Base-by-base conservation (phyloP, 2,888 invertebrate species). In the Frankliniella fusca region DNA sequence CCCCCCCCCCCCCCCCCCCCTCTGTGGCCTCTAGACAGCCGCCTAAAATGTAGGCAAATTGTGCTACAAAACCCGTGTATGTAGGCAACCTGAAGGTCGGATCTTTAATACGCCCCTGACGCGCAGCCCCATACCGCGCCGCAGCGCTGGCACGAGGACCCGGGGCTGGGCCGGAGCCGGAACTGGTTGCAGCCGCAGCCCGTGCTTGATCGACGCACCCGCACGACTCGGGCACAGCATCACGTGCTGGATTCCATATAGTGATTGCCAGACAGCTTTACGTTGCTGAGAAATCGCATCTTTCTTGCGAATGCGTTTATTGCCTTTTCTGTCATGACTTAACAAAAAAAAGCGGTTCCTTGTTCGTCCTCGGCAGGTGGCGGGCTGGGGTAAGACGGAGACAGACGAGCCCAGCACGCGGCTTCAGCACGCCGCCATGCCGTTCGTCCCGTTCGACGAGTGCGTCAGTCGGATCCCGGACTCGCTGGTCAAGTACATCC, bases 351-450 rank as follows among this genome's bases (percentile, higher is more conserved):
- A 9, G 15, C 27, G 28, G 18, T 8, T 28, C 5, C 80, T 15
- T 81, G 81, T 80, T 49, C 49, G 38, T 3, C 50, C 81, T 81
- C 27, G 82, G 11, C 81, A 86, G 86, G 85, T 85, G 12, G 84
- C 85, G 70, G 86, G 86, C 15, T 86, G 86, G 86, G 86, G 85
- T 27, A 85, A 84, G 80, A 85, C 85, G 23, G 84, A 83, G 12
- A 81, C 83, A 9, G 85, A 84, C 65, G 80, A 48, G 20, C 82
- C 84, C 27, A 86, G 85, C 81, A 82, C 82, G 79, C 84, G 76
- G 28, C 84, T 86, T 38, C 84, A 86, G 65, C 85, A 85, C 80
- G 82, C 85, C 28, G 84, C 82, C 76, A 82, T 86, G 80, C 86
- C 86, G 1, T 86, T 83, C 82, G 83, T 87, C 10, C 84, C 85